Conservation (phyloP, 2,888 invertebrate genomes). For the Biston betularia region DNA sequence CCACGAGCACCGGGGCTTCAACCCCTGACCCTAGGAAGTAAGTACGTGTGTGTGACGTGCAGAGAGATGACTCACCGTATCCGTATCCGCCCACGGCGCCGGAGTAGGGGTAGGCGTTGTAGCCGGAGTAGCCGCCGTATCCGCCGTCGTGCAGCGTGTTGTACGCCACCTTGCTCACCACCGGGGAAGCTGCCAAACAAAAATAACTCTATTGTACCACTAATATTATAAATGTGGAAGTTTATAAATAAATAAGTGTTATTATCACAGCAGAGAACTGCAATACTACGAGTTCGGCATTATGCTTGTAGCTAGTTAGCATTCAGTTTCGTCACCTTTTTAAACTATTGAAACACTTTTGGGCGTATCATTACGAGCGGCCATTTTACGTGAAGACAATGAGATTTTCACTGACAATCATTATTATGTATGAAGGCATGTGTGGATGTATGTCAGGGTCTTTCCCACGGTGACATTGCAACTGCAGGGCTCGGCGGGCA, state of each 20-base stretch:
- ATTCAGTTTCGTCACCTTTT: neutral
- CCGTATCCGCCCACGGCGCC: conserved; percentile 53
- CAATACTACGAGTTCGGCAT: too few relatives aligned
- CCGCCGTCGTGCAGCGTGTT: neutral
- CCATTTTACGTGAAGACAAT: conserved; percentile 12
- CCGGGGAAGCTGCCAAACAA: conserved; percentile 54
- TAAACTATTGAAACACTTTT: neutral
- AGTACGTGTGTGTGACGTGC: too few relatives aligned
- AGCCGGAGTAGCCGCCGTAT: conserved; percentile 46
- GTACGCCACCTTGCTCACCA: conserved; percentile 64
- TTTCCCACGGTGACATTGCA: conserved; percentile 32
- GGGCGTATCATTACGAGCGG: neutral
- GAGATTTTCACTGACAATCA: conserved; percentile 20
- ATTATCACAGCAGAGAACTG: too few relatives aligned
- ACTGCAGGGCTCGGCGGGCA: conserved; percentile 11
- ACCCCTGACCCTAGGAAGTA: too few relatives aligned
- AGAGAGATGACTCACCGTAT: conserved; percentile 30
- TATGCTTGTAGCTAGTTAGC: too few relatives aligned
- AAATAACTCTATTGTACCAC: neutral
- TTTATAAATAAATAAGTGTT: too few relatives aligned
- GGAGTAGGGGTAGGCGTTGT: conserved; percentile 46
- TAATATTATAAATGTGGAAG: neutral
- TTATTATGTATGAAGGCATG: conserved; percentile 20
- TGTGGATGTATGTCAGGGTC: conserved; percentile 32
- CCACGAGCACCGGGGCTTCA: too few relatives aligned